Evolutionary conservation across 1,140 invertebrate genomes (phyloP), one percentile per base, ranked within the genome.

Genomic region (Pseudomyrmex pallidus): DNA sequence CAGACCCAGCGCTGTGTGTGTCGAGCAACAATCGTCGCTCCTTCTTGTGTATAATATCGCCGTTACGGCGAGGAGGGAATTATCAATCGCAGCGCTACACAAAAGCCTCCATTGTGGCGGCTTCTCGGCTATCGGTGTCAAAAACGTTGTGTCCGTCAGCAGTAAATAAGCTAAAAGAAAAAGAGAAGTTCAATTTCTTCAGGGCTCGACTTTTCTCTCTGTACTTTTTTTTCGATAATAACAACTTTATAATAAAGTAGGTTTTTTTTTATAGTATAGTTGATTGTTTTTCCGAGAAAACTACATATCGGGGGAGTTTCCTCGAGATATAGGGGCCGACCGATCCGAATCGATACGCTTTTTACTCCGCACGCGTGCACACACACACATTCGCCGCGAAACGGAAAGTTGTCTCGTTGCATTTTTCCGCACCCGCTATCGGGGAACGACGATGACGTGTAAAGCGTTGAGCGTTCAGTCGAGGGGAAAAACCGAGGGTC

Each of bases 21-120:
- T 50, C 50, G 17, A 67, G 9, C 22, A 77, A 77, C 70, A 83
- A 83, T 85, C 84, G 59, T 84, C 84, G 57, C 74, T 46, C 72
- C 22, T 35, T 46, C 82, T 52, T 44, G 64, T 76, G 84, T 13
- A 54, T 50, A 50, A 66, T 68, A 44, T 17, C 50, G 67, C 74
- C 68, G 74, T 25, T 52, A 7, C 50, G 13, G 9, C 50, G 20
- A 15, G n/a, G 44, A 12, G 52, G 17, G 76, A 61, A 72, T 72
- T 80, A 80, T 80, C 66, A 80, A 61, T 72, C 76, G 54, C 52
- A 7, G 10, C 10, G 56, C 64, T 35, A 22, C 20, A 80, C 76
- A 80, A 80, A 80, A 66, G 22, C 48, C 22, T 9, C 66, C 76
- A 67, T 80, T 80, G 76, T 80, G 12, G 54, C 44, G 15, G 20